Conservation (phyloP, 2,797 vertebrate species). For the Dendrocincla tyrannina region DNA sequence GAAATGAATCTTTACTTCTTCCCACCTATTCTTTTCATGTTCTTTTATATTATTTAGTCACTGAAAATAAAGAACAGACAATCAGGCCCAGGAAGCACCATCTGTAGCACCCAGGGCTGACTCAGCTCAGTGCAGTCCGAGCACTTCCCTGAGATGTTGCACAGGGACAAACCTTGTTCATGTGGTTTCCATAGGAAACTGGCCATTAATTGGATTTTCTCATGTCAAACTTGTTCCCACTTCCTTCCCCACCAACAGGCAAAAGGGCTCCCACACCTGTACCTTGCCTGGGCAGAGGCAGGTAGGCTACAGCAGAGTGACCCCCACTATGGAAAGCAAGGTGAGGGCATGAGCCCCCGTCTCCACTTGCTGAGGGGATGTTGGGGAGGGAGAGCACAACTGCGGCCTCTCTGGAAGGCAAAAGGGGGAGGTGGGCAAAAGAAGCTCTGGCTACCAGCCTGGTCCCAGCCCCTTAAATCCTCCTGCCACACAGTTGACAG, state of each 20-base stretch:
- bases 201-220: neutral
- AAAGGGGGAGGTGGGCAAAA: neutral
- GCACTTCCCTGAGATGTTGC: too few species aligned
- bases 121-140: neutral
- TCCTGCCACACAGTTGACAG: neutral
- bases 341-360: neutral
- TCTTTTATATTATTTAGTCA: neutral
- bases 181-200: neutral
- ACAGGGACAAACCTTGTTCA: neutral
- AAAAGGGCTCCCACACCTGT: neutral
- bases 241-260: neutral
- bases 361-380: neutral
- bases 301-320: neutral
- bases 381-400: neutral
- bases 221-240: accelerated
- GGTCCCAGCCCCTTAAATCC: accelerated
- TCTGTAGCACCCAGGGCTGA: accelerated
- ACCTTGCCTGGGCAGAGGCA: neutral
- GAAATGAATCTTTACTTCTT: neutral
- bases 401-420: neutral
- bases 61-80: neutral
- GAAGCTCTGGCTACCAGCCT: neutral
- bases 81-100: neutral
- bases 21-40: neutral
- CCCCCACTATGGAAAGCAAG: accelerated